These are phyloP conservation scores for Phalera bucephala DNA, from an alignment of 2,888 invertebrate genomes.

Conservation along the genomic window DNA sequence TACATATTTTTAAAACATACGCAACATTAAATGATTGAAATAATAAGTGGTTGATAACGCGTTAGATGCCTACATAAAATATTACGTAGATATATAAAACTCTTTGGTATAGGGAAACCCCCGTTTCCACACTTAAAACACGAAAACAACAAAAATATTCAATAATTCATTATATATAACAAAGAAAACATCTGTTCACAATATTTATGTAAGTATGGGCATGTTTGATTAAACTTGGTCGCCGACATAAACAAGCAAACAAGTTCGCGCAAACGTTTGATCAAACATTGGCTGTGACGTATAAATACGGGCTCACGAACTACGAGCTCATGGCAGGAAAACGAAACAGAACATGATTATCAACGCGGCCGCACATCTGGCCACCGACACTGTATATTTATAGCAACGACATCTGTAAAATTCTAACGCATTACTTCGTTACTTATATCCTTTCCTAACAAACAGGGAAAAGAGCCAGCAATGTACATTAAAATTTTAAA, in stretches of 20 bases:
- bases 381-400: constrained; percentile 27
- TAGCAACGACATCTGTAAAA: constrained; percentile 11
- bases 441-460: no score
- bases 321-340: constrained; percentile 59
- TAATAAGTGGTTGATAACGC: no score
- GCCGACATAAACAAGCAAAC: background rate
- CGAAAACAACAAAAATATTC: no score
- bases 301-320: constrained; percentile 37
- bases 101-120: no score
- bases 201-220: no score
- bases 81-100: no score
- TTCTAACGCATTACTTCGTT: constrained; percentile 34
- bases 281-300: constrained; percentile 34
- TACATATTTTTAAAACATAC: no score
- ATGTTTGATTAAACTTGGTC: background rate
- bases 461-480: background rate
- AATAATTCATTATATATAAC: no score
- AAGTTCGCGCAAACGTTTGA: constrained; percentile 25
- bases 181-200: background rate
- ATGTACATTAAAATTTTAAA: constrained; percentile 2
- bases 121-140: no score
- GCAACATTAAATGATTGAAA: no score
- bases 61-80: no score
- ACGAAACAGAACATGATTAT: constrained; percentile 64
- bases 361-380: constrained; percentile 66